Evolutionary conservation across 2,888 invertebrate species (phyloP).

Genomic region (Euzophera pinguis): DNA sequence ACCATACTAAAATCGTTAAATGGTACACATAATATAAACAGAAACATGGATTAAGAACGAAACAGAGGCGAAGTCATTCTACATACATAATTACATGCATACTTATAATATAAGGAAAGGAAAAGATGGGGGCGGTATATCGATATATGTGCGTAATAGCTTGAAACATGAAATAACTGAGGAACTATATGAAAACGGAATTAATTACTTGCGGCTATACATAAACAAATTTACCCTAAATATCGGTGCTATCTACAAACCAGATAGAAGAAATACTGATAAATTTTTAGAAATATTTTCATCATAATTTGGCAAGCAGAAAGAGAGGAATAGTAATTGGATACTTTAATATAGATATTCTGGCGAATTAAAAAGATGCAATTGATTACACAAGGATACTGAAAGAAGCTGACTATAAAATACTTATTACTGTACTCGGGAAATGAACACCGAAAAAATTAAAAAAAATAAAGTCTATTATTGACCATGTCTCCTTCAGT

Average conservation of each 20-base stretch:
- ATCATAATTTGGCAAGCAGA: not conserved
- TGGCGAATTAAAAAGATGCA: constrained; percentile 1
- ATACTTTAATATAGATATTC: not conserved
- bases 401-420: not conserved
- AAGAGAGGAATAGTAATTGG: constrained; percentile 3
- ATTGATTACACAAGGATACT: not conserved
- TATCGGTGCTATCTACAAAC: constrained; percentile 24
- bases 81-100: not conserved
- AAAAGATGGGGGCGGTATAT: too few relatives aligned
- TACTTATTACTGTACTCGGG: not conserved
- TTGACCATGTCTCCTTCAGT: not conserved
- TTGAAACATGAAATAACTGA: not conserved
- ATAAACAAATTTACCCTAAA: constrained; percentile 20
- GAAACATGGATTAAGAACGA: constrained; percentile 24
- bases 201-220: constrained; percentile 14
- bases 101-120: too few relatives aligned
- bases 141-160: too few relatives aligned
- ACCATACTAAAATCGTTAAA: constrained; percentile 19
- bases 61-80: constrained; percentile 15
- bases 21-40: constrained; percentile 18
- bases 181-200: not conserved
- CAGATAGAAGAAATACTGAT: constrained; percentile 1
- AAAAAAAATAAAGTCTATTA: not conserved
- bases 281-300: constrained; percentile 1
- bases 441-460: not conserved